Evolutionary conservation across 2,113 vertebrate species (phyloP).

Genomic region (Eulemur macaco): DNA sequence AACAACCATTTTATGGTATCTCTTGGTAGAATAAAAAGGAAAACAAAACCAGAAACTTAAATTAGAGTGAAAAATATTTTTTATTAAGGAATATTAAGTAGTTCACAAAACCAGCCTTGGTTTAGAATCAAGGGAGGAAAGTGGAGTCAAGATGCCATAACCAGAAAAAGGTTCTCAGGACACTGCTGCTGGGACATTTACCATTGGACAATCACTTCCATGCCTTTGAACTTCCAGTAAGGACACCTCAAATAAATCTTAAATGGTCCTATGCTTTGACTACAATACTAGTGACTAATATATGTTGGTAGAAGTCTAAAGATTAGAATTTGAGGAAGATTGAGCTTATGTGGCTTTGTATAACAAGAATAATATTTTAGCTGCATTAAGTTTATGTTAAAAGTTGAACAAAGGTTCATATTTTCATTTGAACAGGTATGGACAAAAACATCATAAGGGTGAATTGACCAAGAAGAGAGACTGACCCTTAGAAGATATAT

Average conservation of each 20-base stretch:
- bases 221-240: not conserved
- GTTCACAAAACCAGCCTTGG: not conserved
- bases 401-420: not conserved
- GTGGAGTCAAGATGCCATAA: not conserved
- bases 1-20: not conserved
- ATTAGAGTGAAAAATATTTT: not conserved
- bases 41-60: not conserved
- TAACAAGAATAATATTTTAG: not conserved
- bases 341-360: not conserved
- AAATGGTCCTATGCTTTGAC: not conserved
- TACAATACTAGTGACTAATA: not conserved
- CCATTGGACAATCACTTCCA: not conserved
- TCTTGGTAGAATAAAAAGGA: not conserved
- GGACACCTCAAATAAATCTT: not conserved
- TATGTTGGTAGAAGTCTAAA: not conserved
- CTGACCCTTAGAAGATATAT: not conserved
- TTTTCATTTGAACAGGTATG: not conserved
- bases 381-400: not conserved
- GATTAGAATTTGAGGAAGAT: not conserved
- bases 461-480: not conserved
- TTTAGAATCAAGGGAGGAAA: not conserved
- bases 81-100: not conserved
- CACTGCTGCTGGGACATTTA: no score
- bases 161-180: not conserved
- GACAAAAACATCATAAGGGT: not conserved